phyloP scores from a whole-genome alignment of 2,113 vertebrate species.

The Bothrops jararaca region DNA sequence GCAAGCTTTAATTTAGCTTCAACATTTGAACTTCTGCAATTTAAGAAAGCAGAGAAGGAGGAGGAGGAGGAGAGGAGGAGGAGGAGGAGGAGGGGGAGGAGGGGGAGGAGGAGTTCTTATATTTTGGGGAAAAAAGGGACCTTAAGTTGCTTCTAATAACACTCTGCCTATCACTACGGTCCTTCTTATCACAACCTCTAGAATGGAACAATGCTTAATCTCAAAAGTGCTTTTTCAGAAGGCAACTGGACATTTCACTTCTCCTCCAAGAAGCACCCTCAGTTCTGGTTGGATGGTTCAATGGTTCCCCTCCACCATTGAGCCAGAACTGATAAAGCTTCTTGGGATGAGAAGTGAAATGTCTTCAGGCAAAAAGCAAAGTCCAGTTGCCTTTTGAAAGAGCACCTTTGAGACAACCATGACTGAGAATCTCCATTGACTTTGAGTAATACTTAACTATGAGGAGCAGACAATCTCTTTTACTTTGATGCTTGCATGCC shows the following conservation, averaged over 20 bases:
- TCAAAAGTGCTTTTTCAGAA: background rate
- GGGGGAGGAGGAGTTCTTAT: background rate
- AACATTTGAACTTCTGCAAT: background rate
- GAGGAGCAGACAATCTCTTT: background rate
- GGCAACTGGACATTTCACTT: background rate
- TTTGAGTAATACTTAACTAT: background rate
- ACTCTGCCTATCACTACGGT: background rate
- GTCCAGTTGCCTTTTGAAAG: background rate
- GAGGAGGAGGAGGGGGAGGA: too few species aligned
- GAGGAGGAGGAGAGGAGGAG: accelerated
- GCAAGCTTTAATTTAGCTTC: background rate
- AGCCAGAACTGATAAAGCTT: background rate
- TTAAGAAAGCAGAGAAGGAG: background rate
- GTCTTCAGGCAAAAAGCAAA: background rate
- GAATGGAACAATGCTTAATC: background rate
- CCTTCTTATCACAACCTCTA: background rate
- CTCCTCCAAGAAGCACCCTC: background rate
- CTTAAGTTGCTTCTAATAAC: background rate
- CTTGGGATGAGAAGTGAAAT: background rate
- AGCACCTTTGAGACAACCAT: background rate
- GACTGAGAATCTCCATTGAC: background rate
- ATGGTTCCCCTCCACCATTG: background rate
- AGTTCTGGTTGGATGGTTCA: background rate
- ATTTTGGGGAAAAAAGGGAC: background rate
- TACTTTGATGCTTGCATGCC: background rate